phyloP scores from a whole-genome alignment of 2,113 vertebrate genomes.

The Ameiurus melas region DNA sequence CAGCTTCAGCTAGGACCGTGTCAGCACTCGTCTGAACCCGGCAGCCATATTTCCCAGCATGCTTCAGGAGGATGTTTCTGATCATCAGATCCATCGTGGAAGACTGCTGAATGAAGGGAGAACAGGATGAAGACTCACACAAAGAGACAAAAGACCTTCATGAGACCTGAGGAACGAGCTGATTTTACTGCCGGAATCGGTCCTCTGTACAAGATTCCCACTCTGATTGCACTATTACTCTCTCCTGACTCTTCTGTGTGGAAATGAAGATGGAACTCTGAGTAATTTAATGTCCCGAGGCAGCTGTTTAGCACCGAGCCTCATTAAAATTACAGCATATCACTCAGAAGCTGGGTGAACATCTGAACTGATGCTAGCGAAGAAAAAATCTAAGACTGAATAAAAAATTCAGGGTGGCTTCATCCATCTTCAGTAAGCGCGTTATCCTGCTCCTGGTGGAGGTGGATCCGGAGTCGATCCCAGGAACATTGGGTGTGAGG shows the following conservation, averaged over 20 bases:
- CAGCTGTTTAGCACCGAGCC: constrained; percentile 70
- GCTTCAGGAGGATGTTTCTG: constrained; percentile 93
- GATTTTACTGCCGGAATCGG: constrained; percentile 29
- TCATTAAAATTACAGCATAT: constrained; percentile 74
- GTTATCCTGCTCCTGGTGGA: neutral
- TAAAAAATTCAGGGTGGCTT: neutral
- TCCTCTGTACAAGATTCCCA: constrained; percentile 34
- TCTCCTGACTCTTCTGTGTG: constrained; percentile 52
- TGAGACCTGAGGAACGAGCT: constrained; percentile 46
- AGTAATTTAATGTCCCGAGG: constrained; percentile 70
- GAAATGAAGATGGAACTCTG: constrained; percentile 67
- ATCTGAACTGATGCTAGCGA: constrained; percentile 20
- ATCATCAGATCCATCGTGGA: constrained; percentile 98
- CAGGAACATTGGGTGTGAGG: neutral
- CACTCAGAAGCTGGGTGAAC: constrained; percentile 56
- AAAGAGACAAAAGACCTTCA: constrained; percentile 58
- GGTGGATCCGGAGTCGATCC: neutral
- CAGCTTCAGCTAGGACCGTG: constrained; percentile 84
- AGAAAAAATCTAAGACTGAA: neutral
- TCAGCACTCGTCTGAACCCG: constrained; percentile 91
- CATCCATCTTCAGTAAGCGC: neutral
- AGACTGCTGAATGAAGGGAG: constrained; percentile 83
- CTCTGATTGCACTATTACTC: constrained; percentile 63
- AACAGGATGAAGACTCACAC: constrained; percentile 39
- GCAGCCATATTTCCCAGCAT: constrained; percentile 93